These are phyloP conservation scores for Drosophila melanica DNA, from an alignment of 1,140 invertebrate species.

Conservation along the genomic window DNA sequence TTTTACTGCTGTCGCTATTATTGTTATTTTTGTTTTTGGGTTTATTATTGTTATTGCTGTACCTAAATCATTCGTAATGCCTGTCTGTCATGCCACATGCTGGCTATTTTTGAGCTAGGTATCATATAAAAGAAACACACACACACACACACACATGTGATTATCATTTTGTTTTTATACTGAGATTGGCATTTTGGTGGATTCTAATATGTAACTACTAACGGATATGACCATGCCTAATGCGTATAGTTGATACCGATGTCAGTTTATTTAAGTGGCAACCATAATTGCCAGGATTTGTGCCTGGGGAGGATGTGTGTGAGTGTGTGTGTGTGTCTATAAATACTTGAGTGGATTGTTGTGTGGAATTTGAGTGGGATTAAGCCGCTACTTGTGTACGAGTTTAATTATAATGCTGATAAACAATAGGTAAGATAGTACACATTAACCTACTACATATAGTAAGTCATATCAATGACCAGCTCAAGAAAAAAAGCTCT, in stretches of 20 bases:
- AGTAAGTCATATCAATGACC: neutral
- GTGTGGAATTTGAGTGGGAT: neutral
- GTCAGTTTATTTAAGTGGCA: conserved; percentile 45
- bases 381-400: conserved; percentile 1
- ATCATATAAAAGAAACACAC: conserved; percentile 4
- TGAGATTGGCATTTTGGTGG: conserved; percentile 47
- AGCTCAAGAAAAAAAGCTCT: neutral
- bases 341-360: conserved; percentile 6
- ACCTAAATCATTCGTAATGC: conserved; percentile 77
- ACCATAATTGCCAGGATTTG: conserved; percentile 31
- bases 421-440: conserved; percentile 5
- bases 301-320: neutral
- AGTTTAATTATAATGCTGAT: conserved; percentile 43
- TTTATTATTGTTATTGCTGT: conserved; percentile 50
- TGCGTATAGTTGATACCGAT: conserved; percentile 40
- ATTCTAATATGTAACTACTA: conserved; percentile 20
- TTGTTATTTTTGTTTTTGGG: conserved; percentile 28
- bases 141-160: conserved; percentile 29
- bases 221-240: conserved; percentile 19
- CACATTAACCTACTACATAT: neutral
- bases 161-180: conserved; percentile 67
- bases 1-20: conserved; percentile 41
- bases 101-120: conserved; percentile 66
- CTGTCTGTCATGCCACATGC: conserved; percentile 65
- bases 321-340: conserved; percentile 3